A percentile compares a stretch with the other conserved stretches of the same genome.
phyloP scores from a whole-genome alignment of 2,888 invertebrate genomes.

The Hololepta plana region DNA sequence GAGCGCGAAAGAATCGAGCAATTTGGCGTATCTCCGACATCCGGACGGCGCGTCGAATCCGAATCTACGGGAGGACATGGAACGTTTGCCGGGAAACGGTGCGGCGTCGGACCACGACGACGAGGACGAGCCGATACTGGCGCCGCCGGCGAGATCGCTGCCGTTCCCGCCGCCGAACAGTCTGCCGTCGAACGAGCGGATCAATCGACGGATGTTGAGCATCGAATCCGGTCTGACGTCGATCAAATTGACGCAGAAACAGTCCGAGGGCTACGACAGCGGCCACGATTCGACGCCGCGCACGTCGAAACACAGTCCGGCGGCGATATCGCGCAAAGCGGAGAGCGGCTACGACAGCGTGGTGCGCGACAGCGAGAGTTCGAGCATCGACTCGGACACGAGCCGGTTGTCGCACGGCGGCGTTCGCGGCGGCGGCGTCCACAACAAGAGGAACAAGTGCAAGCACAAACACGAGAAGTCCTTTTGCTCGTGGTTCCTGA shows the following conservation, averaged over 20 bases:
- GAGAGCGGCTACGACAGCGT: conserved; percentile 88
- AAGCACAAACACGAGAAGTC: conserved; percentile 51
- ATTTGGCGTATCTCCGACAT: conserved; percentile 55
- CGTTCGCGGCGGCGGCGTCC: conserved; percentile 8
- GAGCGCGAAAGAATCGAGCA: conserved; percentile 34
- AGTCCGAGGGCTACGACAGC: conserved; percentile 61
- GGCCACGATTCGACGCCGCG: conserved; percentile 70
- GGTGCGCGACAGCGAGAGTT: conserved; percentile 73
- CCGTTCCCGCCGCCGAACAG: conserved; percentile 34
- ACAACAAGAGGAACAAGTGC: conserved; percentile 33
- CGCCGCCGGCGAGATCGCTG: conserved; percentile 21
- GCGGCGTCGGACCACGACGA: conserved; percentile 20
- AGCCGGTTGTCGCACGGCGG: conserved; percentile 28
- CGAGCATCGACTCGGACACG: conserved; percentile 61
- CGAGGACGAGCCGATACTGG: conserved; percentile 27
- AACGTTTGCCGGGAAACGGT: conserved; percentile 42
- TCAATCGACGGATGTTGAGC: conserved; percentile 40
- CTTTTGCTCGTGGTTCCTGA: conserved; percentile 57
- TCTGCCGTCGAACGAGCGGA: conserved; percentile 41
- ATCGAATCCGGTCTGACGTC: conserved; percentile 45
- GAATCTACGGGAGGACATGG: conserved; percentile 53
- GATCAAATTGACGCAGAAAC: conserved; percentile 32
- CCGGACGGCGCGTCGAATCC: conserved; percentile 91
- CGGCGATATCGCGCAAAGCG: conserved; percentile 59
- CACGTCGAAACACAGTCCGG: conserved; percentile 64